Evolutionary conservation across 2,888 invertebrate genomes (phyloP), one percentile per base, ranked within the genome.

Genomic region (Zaprionus obscuricornis): DNA sequence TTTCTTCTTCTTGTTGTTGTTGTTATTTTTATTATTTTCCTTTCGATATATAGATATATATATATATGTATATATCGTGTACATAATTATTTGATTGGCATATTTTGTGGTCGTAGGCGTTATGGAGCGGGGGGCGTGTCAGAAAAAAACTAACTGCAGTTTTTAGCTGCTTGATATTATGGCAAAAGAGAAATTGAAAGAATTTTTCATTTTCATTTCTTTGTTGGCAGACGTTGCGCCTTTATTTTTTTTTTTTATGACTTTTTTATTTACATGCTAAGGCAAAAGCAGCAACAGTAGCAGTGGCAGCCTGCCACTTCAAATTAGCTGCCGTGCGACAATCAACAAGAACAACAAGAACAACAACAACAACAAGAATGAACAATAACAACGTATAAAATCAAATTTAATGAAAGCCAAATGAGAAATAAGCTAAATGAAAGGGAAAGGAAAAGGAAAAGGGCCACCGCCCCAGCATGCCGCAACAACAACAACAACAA

Each of bases 341-440:
- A 56, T 66, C 71, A 56, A 50, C 55, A 70, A 10, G 6, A 8
- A 13, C 18, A 5, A 24, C 24, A 24, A 24, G 5, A 24, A 24
- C 39, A 63, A n/a, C 46, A 49, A 14, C 33, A 36, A 22, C 20
- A 34, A 31, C 13, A 46, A 24, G 33, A 45, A n/a, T 45, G 39
- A 10, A 11, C 11, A 58, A 11, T 39, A 62, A 26, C 73, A 63
- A 66, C 27, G 74, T n/a, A 78, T 78, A 68, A 75, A 75, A 75
- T 78, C 58, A 66, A 78, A 79, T 73, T 73, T 79, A 75, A 75
- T 79, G 79, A 75, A 79, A 75, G 66, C 57, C 73, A 78, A 78
- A 63, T 75, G 57, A 56, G 72, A 66, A 57, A 62, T 52, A 69
- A 66, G 56, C 60, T n/a, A n/a, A n/a, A n/a, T n/a, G 17, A 42